Evolutionary conservation across 2,888 invertebrate species (phyloP).

Genomic region (Noctua fimbriata): DNA sequence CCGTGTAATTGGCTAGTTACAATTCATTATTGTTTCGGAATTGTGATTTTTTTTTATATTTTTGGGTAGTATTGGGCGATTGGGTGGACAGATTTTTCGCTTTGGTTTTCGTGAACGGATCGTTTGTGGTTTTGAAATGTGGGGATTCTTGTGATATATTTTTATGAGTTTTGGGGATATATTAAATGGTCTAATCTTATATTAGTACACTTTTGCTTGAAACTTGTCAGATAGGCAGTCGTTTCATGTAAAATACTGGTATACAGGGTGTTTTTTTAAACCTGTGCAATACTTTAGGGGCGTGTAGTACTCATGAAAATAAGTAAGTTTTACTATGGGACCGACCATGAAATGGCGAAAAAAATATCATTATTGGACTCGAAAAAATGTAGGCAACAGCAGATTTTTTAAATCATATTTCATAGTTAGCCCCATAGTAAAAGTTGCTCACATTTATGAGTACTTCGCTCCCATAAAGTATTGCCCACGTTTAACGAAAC

Average conservation of each 20-base stretch:
- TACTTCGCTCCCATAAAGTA: too few relatives aligned
- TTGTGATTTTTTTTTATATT: conserved; percentile 75
- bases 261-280: background rate
- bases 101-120: conserved; percentile 6
- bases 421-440: too few relatives aligned
- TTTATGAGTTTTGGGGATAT: conserved; percentile 4
- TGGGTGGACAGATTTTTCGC: conserved; percentile 27
- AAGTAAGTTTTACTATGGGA: too few relatives aligned
- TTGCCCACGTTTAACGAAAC: too few relatives aligned
- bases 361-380: too few relatives aligned
- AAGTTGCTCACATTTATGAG: too few relatives aligned
- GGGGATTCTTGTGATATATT: background rate
- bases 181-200: background rate
- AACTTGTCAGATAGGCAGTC: background rate
- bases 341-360: too few relatives aligned
- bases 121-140: background rate
- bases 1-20: conserved; percentile 89
- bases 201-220: background rate
- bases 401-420: too few relatives aligned
- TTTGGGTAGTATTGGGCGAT: conserved; percentile 18
- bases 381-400: too few relatives aligned
- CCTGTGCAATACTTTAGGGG: too few relatives aligned
- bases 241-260: background rate
- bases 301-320: too few relatives aligned
- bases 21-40: conserved; percentile 85